Base-by-base conservation (phyloP, 1,140 invertebrate genomes). In the Drosophila yakuba region DNA sequence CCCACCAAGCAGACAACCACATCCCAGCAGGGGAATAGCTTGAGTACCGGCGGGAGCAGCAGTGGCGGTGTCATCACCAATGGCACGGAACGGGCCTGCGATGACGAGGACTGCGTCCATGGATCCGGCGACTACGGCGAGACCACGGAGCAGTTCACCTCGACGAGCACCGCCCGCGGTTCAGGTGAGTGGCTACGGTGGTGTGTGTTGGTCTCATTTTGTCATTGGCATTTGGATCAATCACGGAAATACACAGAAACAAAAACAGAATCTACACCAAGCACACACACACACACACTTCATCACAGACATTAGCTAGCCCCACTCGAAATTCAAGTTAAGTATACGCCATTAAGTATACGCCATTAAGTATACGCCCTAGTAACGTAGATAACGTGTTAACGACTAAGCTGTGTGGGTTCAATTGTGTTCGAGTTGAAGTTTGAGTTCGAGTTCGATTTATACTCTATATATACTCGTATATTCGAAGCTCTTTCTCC, bases 81-180 rank as follows among this genome's bases (percentile, higher is more conserved):
- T 60, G 83, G 78, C 45, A 91, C 83, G 0, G 92, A 94, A 75
- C 94, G 95, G 60, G 94, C 95, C 3, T 96, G 96, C 83, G 96
- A 97, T 88, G 96, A 97, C 90, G 96, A 97, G 91, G 97, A 97
- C 85, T 97, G 96, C 68, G 94, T 95, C 14, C 95, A 95, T 64
- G 96, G 96, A 4, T 97, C 96, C 2, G 96, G 96, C 0, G 94
- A 94, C 58, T 93, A 94, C 38, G 95, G 94, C 28, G 94, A 94
- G 85, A 92, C 93, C 6, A 95, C 94, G 10, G 95, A 94, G 80
- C 95, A 93, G 92, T 95, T 94, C 83, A 94, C 93, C 78, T 94
- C 93, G 74, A 94, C 93, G 77, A 94, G 93, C 91, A 95, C 92
- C 67, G 94, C 91, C 84, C 94, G 92, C 68, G 93, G 78, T 78